Evolutionary conservation across 1,140 invertebrate genomes (phyloP).

Genomic region (Onthophagus taurus): DNA sequence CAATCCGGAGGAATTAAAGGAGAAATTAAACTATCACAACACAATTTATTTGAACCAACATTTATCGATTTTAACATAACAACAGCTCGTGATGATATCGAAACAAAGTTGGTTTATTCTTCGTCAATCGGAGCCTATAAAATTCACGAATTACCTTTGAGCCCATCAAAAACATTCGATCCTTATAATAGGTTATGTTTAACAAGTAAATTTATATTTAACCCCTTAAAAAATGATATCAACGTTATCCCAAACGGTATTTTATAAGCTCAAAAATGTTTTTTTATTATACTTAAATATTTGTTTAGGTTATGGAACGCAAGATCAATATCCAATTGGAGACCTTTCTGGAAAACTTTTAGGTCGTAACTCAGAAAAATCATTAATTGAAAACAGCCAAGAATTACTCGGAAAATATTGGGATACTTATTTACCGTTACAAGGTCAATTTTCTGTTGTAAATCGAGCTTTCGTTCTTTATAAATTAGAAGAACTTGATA

Average conservation of each 20-base stretch:
- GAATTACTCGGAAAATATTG: slow-evolving; percentile 64
- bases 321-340: slow-evolving; percentile 80
- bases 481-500: slow-evolving; percentile 43
- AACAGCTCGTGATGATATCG: slow-evolving; percentile 49
- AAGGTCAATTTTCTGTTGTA: slow-evolving; percentile 66
- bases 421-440: slow-evolving; percentile 80
- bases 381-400: slow-evolving; percentile 54
- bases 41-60: slow-evolving; percentile 76
- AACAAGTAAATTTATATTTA: slow-evolving; percentile 57
- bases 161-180: slow-evolving; percentile 42
- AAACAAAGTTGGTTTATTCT: slow-evolving; percentile 52
- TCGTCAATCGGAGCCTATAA: slow-evolving; percentile 53
- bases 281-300: slow-evolving; percentile 16
- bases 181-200: slow-evolving; percentile 45
- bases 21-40: slow-evolving; percentile 68
- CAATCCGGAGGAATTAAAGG: slow-evolving; percentile 74
- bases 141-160: slow-evolving; percentile 59
- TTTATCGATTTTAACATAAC: slow-evolving; percentile 65
- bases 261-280: not conserved
- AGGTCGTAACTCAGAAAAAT: slow-evolving; percentile 56
- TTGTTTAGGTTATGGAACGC: slow-evolving; percentile 57
- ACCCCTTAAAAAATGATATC: slow-evolving; percentile 52
- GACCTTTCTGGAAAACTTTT: slow-evolving; percentile 85
- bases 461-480: slow-evolving; percentile 79
- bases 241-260: slow-evolving; percentile 50